phyloP scores from a whole-genome alignment of 2,888 invertebrate genomes.

The Apodemia hepburni region DNA sequence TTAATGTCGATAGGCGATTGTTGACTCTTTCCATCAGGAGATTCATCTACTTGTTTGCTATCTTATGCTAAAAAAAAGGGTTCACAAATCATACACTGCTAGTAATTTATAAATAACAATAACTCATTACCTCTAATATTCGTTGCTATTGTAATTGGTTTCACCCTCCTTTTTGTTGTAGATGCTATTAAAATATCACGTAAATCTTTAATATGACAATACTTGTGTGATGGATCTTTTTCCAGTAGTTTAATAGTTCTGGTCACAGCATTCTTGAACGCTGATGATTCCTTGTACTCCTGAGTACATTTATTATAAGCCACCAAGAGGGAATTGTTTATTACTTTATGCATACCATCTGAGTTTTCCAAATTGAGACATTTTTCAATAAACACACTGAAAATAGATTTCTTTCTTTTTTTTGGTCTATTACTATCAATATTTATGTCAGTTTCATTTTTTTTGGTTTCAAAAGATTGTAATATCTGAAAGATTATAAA shows the following conservation, averaged over 20 bases:
- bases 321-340: slow-evolving; percentile 45
- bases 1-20: no score
- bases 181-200: slow-evolving; percentile 42
- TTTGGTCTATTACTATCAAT: slow-evolving; percentile 21
- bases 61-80: no score
- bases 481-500: not conserved
- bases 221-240: slow-evolving; percentile 44
- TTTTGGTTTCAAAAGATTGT: not conserved
- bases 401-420: slow-evolving; percentile 36
- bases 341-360: slow-evolving; percentile 44
- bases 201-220: slow-evolving; percentile 46
- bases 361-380: slow-evolving; percentile 44
- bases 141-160: slow-evolving; percentile 44
- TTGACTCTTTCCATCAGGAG: no score
- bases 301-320: slow-evolving; percentile 38
- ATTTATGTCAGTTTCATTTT: not conserved
- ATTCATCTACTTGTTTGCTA: no score
- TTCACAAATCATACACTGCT: no score
- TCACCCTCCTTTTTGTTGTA: slow-evolving; percentile 40
- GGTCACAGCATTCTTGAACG: slow-evolving; percentile 39
- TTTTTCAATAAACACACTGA: slow-evolving; percentile 44
- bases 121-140: slow-evolving; percentile 32
- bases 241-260: slow-evolving; percentile 37
- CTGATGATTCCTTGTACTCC: slow-evolving; percentile 40
- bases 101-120: not conserved